Conservation (phyloP, 2,888 invertebrate species). For the Rhodophaea formosa region DNA sequence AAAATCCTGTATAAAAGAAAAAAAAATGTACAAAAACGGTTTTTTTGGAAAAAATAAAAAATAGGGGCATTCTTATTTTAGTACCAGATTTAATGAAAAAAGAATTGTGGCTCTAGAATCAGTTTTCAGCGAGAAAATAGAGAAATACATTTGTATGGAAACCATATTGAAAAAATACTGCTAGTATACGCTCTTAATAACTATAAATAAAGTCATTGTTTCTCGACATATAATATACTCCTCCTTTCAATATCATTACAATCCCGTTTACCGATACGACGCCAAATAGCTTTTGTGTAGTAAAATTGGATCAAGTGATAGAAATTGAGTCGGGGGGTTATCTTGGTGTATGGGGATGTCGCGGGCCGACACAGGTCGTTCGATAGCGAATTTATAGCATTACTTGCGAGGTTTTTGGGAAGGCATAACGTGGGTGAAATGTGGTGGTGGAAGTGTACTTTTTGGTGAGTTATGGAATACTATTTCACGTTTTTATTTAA, state of each 20-base stretch:
- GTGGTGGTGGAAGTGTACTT: background rate
- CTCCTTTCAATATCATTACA: background rate
- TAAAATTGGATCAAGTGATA: constrained; percentile 22
- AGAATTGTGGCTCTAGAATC: too few species aligned
- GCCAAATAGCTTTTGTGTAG: constrained; percentile 21
- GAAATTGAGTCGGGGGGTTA: constrained; percentile 18
- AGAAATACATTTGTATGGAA: too few species aligned
- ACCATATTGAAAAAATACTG: too few species aligned
- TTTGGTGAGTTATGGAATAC: background rate
- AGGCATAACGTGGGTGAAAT: constrained; percentile 29
- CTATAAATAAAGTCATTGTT: too few species aligned
- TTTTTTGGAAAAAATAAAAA: too few species aligned
- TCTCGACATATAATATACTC: background rate
- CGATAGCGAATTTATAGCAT: constrained; percentile 23
- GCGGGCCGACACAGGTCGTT: constrained; percentile 22
- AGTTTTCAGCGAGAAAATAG: too few species aligned
- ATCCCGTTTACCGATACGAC: background rate
- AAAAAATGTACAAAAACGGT: too few species aligned
- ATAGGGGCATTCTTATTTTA: too few species aligned
- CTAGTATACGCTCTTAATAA: too few species aligned
- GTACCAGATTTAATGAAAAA: too few species aligned
- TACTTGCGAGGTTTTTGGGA: constrained; percentile 6
- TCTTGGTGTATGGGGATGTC: constrained; percentile 21
- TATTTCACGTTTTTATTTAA: too few species aligned
- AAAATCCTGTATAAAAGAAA: too few species aligned